Base-by-base conservation (phyloP, 64 coral and sea anemone species). In the Pachyseris speciosa region DNA sequence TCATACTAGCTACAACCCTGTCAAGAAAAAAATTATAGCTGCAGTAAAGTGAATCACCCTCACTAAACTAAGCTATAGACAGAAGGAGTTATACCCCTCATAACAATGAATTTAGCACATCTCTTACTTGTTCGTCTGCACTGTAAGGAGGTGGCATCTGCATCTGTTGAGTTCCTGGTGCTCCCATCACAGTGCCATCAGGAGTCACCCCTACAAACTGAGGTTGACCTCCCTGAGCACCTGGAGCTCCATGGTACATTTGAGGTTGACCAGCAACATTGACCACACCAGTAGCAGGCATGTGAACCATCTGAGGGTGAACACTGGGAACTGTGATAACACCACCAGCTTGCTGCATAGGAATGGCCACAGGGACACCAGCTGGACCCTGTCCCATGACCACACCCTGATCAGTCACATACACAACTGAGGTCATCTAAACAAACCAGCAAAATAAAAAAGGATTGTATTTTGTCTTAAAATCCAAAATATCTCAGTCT, bases 291-390 rank as follows among this genome's bases (percentile, higher is more conserved):
- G 13, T 9, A 9, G 48, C 27, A 10, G 75, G 75, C 75, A 58
- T 22, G 9, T 79, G 75, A 8, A 79, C 75, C 6, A 57, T n/a
- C 32, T 79, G 75, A 58, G 75, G 30, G 34, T 81, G 53, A 5
- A 2, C 77, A 38, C 77, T 53, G 1, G 77, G 52, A 25, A 61
- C 30, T 1, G 53, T 55, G 20, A 63, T 53, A 3, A 81, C 77
- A 61, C 77, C 77, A 25, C 77, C 77, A 12, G 77, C 77, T 61
- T 37, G 31, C 36, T 81, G 77, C 52, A 81, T 26, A 34, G 77
- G 77, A 24, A 81, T 22, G 7, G 51, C 77, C 33, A 81, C 24
- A 27, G 77, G 77, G 22, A 61, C 77, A 36, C 52, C 77, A 60
- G 52, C 77, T 39, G 77, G 44, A 7, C 74, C 74, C 19, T 77